These are phyloP conservation scores for Stenchaetothrips biformis DNA, from an alignment of 2,888 invertebrate species.

Conservation along the genomic window DNA sequence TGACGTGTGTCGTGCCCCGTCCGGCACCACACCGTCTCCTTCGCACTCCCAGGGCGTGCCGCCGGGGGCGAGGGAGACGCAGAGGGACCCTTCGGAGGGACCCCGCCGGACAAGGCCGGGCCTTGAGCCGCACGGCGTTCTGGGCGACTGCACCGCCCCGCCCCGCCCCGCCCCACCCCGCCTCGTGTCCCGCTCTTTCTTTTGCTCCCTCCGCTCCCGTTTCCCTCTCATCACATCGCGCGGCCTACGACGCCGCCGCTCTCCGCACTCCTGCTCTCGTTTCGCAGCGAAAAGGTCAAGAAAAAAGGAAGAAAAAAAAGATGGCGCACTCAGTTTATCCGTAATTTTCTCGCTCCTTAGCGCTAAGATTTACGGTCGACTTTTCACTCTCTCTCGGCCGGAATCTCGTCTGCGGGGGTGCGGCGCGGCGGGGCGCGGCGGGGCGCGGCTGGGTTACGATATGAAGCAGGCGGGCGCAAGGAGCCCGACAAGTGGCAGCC, in stretches of 20 bases:
- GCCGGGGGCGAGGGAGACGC: no score
- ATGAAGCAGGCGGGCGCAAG: neutral
- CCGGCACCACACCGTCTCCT: neutral
- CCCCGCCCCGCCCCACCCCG: neutral
- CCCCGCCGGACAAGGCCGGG: no score
- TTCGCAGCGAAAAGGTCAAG: neutral
- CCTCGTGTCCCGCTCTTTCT: neutral
- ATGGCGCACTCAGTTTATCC: neutral
- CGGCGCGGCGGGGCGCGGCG: neutral
- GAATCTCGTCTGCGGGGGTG: neutral
- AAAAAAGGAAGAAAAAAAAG: neutral
- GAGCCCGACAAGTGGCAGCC: neutral
- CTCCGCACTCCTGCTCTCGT: neutral
- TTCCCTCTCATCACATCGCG: neutral
- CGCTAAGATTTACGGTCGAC: neutral
- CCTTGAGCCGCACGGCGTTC: no score
- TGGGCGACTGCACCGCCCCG: neutral
- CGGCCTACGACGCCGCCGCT: neutral
- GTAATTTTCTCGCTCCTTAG: conserved; percentile 21
- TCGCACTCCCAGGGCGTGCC: no score
- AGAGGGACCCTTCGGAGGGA: no score
- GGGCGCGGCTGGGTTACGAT: neutral
- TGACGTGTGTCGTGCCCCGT: neutral
- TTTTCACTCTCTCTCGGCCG: neutral
- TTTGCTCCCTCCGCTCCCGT: neutral